These are phyloP conservation scores for Triplophysa dalaica DNA, from an alignment of 2,113 vertebrate genomes.

Conservation along the genomic window DNA sequence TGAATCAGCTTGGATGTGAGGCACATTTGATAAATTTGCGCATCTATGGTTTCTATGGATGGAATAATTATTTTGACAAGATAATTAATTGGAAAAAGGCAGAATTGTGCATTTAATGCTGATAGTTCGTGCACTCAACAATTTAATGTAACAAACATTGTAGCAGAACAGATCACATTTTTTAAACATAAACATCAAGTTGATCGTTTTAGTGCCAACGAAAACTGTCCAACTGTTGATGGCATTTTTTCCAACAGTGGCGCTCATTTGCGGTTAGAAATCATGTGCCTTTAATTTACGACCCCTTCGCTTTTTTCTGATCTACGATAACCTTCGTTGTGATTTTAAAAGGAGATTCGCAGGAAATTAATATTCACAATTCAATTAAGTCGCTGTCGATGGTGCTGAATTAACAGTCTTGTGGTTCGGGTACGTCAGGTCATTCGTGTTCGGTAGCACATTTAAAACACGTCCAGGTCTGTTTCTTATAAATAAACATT, in stretches of 20 bases:
- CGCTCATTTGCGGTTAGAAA: not conserved
- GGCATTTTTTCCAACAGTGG: not conserved
- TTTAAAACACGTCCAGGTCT: constrained; percentile 60
- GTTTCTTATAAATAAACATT: constrained; percentile 67
- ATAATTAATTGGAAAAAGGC: not conserved
- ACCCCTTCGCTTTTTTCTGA: constrained; percentile 9
- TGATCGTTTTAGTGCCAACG: not conserved
- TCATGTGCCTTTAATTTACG: constrained; percentile 36
- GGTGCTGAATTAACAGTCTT: constrained; percentile 55
- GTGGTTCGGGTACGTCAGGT: constrained; percentile 59
- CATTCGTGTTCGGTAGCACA: constrained; percentile 61
- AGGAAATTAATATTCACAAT: constrained; percentile 50
- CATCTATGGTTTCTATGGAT: not conserved
- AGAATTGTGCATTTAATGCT: not conserved
- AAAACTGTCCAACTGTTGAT: constrained; percentile 1
- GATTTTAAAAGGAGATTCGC: constrained; percentile 13
- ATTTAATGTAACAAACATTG: not conserved
- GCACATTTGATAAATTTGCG: not conserved
- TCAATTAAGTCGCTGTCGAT: constrained; percentile 51
- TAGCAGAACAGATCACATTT: not conserved
- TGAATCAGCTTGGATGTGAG: not conserved
- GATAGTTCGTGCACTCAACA: not conserved
- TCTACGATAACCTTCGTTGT: constrained; percentile 3
- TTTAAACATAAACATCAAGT: constrained; percentile 12
- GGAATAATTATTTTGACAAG: not conserved